phyloP scores from a whole-genome alignment of 1,140 invertebrate genomes.

The Episyrphus balteatus region DNA sequence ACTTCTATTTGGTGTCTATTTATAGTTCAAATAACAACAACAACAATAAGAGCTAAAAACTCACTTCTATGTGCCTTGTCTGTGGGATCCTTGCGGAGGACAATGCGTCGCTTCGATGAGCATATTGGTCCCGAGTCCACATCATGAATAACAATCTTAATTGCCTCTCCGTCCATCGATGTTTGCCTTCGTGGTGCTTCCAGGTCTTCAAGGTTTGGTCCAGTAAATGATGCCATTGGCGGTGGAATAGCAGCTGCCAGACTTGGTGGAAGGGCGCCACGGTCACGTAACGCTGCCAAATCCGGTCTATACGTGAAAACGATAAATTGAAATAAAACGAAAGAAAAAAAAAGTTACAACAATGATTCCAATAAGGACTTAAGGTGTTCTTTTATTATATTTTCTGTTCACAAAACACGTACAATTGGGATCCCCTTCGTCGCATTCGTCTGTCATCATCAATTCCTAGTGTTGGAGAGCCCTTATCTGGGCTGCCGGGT shows the following conservation, averaged over 20 bases:
- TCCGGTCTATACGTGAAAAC: conserved; percentile 49
- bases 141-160: conserved; percentile 86
- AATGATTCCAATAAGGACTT: too few species aligned
- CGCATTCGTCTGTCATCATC: conserved; percentile 63
- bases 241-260: conserved; percentile 42
- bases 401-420: conserved; percentile 36
- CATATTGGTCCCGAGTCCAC: conserved; percentile 60
- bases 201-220: conserved; percentile 45
- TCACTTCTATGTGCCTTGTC: conserved; percentile 81
- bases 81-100: conserved; percentile 62
- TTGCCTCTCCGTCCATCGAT: conserved; percentile 79
- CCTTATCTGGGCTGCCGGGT: conserved; percentile 36
- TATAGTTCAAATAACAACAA: too few species aligned
- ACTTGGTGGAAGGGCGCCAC: conserved; percentile 38
- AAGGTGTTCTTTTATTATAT: too few species aligned
- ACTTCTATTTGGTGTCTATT: too few species aligned
- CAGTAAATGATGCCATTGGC: conserved; percentile 41
- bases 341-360: neutral
- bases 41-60: conserved; percentile 34
- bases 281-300: conserved; percentile 54
- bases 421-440: conserved; percentile 67
- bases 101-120: conserved; percentile 58
- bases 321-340: neutral
- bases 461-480: conserved; percentile 43
- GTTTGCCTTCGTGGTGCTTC: conserved; percentile 58